A percentile compares a stretch with the other conserved stretches of the same genome.
Conservation (phyloP, 1,140 invertebrate genomes). For the Caerostris darwini region DNA sequence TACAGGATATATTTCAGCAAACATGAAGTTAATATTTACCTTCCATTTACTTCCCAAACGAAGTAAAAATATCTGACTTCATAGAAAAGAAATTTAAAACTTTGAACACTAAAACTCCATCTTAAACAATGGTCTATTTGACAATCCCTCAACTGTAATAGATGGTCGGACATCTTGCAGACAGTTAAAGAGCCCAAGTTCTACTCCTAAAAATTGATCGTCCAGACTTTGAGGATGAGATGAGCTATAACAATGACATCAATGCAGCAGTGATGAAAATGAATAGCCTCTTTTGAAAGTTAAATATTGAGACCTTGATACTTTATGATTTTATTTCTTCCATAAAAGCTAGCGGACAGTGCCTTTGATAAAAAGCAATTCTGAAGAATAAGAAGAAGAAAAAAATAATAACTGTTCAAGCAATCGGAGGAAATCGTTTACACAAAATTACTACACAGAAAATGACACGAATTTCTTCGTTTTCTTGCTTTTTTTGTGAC, state of each 20-base stretch:
- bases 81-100: conserved; percentile 8
- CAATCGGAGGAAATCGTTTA: neutral
- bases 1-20: neutral
- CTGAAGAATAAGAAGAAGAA: neutral
- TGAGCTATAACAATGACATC: conserved; percentile 65
- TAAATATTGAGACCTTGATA: conserved; percentile 44
- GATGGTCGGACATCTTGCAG: conserved; percentile 30
- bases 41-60: neutral
- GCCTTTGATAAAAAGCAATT: conserved; percentile 14
- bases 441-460: conserved; percentile 7
- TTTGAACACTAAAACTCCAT: neutral
- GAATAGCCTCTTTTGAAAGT: conserved; percentile 51
- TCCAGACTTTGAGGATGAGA: neutral
- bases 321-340: conserved; percentile 44
- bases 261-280: conserved; percentile 54
- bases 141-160: conserved; percentile 29
- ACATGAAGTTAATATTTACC: neutral
- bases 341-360: conserved; percentile 8
- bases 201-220: conserved; percentile 40
- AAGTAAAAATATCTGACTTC: neutral
- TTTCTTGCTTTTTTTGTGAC: neutral
- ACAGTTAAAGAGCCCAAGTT: neutral
- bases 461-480: neutral
- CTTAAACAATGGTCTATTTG: conserved; percentile 46
- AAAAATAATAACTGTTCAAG: neutral